Conservation (phyloP, 2,113 vertebrate genomes). For the Phalacrocorax brasilianus region DNA sequence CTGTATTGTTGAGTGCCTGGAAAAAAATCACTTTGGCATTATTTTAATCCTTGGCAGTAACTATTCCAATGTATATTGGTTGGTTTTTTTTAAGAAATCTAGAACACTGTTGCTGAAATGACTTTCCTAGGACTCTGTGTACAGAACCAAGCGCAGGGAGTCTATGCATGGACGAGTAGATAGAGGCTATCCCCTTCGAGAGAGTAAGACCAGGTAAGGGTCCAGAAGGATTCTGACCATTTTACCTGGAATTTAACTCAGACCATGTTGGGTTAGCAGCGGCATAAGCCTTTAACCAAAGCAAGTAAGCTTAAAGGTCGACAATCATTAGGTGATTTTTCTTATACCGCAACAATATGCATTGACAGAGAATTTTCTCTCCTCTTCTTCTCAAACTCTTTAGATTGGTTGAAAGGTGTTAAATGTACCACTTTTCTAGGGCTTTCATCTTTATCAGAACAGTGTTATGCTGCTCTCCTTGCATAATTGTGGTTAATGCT, state of each 20-base stretch:
- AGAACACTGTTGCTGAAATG: conserved; percentile 2
- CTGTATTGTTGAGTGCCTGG: conserved; percentile 59
- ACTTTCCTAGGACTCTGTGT: conserved; percentile 53
- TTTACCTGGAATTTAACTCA: not conserved
- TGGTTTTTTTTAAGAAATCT: conserved; percentile 70
- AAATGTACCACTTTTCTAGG: not conserved
- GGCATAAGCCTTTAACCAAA: not conserved
- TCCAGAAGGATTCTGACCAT: not conserved
- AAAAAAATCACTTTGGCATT: conserved; percentile 63
- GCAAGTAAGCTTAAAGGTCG: not conserved
- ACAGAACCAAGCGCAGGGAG: not conserved
- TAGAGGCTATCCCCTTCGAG: conserved; percentile 5
- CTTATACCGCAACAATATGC: not conserved
- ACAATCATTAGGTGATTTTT: not conserved
- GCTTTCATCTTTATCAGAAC: not conserved
- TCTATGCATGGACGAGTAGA: not conserved
- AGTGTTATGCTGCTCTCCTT: not conserved
- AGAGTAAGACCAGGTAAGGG: conserved; percentile 51
- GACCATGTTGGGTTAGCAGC: not conserved
- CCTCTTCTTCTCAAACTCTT: not conserved
- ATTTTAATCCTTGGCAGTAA: conserved; percentile 60
- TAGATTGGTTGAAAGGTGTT: not conserved
- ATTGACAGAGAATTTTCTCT: not conserved
- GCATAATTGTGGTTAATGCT: not conserved
- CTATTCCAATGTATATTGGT: conserved; percentile 39